Evolutionary conservation across 2,888 invertebrate genomes (phyloP), one percentile per base, ranked within the genome.

Genomic region (Diabrotica balteata): DNA sequence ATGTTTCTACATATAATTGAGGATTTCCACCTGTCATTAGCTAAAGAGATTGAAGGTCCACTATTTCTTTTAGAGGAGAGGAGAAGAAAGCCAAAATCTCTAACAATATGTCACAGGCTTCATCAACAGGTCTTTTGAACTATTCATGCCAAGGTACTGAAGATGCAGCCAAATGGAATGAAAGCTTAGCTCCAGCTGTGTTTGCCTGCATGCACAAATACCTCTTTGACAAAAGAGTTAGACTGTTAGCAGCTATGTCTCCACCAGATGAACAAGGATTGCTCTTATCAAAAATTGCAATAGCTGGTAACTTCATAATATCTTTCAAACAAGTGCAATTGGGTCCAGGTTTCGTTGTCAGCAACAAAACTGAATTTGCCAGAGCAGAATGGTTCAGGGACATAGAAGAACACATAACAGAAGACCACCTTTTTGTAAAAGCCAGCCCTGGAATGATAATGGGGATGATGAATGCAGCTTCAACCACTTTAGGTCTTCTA

Each of bases 101-200:
- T 0, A 65, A 32, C 10, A 59, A 59, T 9, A 59, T 59, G 52
- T 44, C 65, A 17, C 2, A 8, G 4, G 54, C 62, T 0, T 49
- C 60, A 1, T 10, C 17, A 22, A 49, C 51, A 32, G 60, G 51
- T 2, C 60, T 51, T n/a, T 42, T 51, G 1, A 6, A 43, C 2
- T 7, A 57, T 7, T 49, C 47, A 17, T 46, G 59, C n/a, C 79
- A 80, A 67, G 76, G 73, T 1, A 79, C 78, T 6, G 78, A 80
- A 59, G 78, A 79, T 66, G 78, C 78, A 0, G 76, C 78, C 1
- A 80, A 79, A 68, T 79, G 78, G 76, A 80, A 80, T 66, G 79
- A 80, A 59, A 79, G 77, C 49, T 46, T 79, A 0, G 59, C 75
- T 0, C 73, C 78, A 22, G 62, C 68, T 8, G 22, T 51, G 2